These are phyloP conservation scores for Samia ricini DNA, from an alignment of 1,140 invertebrate genomes.

Conservation along the genomic window DNA sequence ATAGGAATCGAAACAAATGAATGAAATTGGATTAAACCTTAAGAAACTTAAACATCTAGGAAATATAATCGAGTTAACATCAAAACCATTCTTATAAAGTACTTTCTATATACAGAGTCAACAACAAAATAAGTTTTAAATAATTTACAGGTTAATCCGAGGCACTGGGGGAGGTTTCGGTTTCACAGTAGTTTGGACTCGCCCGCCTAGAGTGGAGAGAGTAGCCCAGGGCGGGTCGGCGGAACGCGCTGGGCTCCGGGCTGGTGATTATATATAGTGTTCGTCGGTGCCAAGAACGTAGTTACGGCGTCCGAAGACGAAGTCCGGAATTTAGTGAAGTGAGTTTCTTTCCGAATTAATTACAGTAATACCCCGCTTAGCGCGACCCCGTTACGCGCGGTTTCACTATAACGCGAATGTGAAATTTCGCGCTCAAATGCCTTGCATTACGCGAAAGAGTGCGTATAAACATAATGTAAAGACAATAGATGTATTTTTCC, in stretches of 20 bases:
- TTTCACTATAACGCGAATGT: no score
- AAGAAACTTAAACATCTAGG: neutral
- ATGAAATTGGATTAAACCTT: neutral
- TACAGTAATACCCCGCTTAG: no score
- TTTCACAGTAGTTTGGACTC: conserved; percentile 94
- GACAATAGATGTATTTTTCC: no score
- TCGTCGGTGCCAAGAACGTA: conserved; percentile 91
- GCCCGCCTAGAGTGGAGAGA: conserved; percentile 91
- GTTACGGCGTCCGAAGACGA: conserved; percentile 89
- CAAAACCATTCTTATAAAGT: neutral
- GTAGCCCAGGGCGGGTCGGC: conserved; percentile 90
- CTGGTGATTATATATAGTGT: conserved; percentile 92
- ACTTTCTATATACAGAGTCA: neutral
- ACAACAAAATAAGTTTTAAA: neutral
- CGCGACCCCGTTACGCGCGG: no score
- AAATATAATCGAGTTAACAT: neutral
- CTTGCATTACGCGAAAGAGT: no score
- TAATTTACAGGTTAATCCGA: conserved; percentile 70
- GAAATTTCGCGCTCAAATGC: no score
- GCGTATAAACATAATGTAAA: no score
- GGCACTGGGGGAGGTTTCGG: conserved; percentile 83
- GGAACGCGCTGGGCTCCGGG: conserved; percentile 86
- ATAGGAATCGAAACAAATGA: neutral
- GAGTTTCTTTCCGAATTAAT: no score
- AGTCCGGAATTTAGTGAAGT: conserved; percentile 89